phyloP scores from a whole-genome alignment of 2,113 vertebrate species.

The Hippocampus mohnikei region DNA sequence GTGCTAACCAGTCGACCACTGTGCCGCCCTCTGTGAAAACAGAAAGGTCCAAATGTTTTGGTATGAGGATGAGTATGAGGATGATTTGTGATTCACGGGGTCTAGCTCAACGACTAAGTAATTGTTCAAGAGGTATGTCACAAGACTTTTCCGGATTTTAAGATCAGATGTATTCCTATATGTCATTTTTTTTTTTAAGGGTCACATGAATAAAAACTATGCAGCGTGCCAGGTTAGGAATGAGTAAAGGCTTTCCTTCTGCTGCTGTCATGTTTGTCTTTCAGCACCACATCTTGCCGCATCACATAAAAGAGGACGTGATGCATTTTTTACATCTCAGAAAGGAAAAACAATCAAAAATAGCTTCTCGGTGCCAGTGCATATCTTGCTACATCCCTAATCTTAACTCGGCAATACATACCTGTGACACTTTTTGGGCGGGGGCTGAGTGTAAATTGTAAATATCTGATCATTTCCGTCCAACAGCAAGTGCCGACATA shows the following conservation, averaged over 20 bases:
- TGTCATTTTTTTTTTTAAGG: neutral
- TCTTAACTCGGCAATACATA: constrained; percentile 28
- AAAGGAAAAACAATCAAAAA: constrained; percentile 46
- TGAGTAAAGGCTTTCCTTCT: constrained; percentile 23
- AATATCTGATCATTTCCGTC: constrained; percentile 63
- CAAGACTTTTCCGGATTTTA: neutral
- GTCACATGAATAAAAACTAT: constrained; percentile 6
- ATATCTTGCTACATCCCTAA: constrained; percentile 21
- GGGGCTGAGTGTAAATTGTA: constrained; percentile 40
- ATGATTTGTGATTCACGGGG: neutral
- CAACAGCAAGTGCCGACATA: constrained; percentile 58
- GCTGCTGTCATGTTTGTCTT: constrained; percentile 17
- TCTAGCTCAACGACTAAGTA: neutral
- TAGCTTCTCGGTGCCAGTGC: constrained; percentile 27
- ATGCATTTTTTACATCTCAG: constrained; percentile 55
- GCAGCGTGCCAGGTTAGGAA: constrained; percentile 8
- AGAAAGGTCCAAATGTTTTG: too few relatives aligned
- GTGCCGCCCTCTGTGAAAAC: too few relatives aligned
- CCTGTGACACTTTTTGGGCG: constrained; percentile 9
- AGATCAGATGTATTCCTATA: neutral
- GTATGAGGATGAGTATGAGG: neutral
- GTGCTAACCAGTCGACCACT: too few relatives aligned
- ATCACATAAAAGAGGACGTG: constrained; percentile 20
- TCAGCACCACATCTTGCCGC: constrained; percentile 5
- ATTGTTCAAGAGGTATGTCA: neutral